Evolutionary conservation across 2,888 invertebrate species (phyloP), one percentile per base, ranked within the genome.

Genomic region (Chouioia cunea): DNA sequence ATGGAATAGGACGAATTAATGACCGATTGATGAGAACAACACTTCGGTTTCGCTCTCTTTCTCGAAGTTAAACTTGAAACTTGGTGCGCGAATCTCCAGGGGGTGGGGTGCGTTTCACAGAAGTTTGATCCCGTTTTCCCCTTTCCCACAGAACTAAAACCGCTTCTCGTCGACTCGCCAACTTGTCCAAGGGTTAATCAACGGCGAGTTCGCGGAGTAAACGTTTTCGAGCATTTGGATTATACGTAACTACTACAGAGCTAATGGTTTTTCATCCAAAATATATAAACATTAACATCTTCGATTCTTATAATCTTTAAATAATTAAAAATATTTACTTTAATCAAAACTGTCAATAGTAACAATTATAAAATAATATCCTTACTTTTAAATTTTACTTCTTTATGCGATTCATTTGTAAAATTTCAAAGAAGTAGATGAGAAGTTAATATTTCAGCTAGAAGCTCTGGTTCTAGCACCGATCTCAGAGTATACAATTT

Each of bases 171-270:
- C 20, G n/a, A n/a, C 52, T 15, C 58, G 52, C 54, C 23, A 69
- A 69, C 63, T 63, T 57, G 63, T 69, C 63, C 44, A 36, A 63
- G 48, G 56, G 69, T 69, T 69, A 69, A 69, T 69, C 63, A 69
- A 69, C 69, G 56, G 16, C 52, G 44, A 62, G 57, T 56, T 48
- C 10, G 48, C 46, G 10, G 22, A 53, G 52, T 44, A 16, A 52
- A 22, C 36, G 62, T 27, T 60, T 48, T 43, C 60, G 50, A 43
- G 43, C 18, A 36, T 20, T 14, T 8, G 48, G 52, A 63, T 63
- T 69, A 69, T 63, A 56, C 27, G 16, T 53, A 50, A 50, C 8
- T 50, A 20, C 18, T 16, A 50, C 20, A 18, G 18, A 50, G 20
- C 20, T 50, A 50, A 56, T 27, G 27, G 15, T 48, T 16, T 48